Percentiles rank a stretch among this genome's conserved stretches.
Evolutionary conservation across 35 echinoderm and acorn worm species (phyloP).

Genomic region (Anneissia japonica): DNA sequence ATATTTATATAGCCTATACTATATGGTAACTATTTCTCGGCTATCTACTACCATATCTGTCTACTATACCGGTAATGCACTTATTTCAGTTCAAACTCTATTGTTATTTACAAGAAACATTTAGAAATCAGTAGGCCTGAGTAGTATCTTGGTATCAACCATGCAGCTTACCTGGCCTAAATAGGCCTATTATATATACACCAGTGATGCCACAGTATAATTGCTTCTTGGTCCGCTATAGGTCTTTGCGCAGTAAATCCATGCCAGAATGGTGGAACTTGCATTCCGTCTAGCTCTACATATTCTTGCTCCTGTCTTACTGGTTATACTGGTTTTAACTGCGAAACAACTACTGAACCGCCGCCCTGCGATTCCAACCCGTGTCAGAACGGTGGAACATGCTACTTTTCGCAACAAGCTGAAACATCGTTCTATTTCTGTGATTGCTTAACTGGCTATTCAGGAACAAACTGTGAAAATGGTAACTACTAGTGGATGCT

Average conservation of each 20-base stretch:
- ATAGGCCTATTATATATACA: too few species aligned
- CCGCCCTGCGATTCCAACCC: conserved; percentile 39
- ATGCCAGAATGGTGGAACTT: background rate
- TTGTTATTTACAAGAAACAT: too few species aligned
- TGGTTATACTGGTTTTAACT: conserved; percentile 2
- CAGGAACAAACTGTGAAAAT: background rate
- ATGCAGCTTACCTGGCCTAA: too few species aligned
- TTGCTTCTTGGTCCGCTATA: background rate
- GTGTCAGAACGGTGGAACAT: conserved; percentile 47
- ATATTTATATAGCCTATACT: too few species aligned
- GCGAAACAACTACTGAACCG: background rate
- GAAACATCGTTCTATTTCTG: background rate
- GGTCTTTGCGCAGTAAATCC: conserved; percentile 7
- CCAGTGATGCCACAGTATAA: too few species aligned
- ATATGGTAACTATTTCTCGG: too few species aligned
- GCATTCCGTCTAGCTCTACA: background rate
- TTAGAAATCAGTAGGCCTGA: too few species aligned
- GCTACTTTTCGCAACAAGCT: background rate
- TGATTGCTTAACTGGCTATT: background rate
- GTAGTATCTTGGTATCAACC: too few species aligned
- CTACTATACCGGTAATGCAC: too few species aligned
- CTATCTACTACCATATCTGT: too few species aligned
- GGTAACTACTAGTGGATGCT: too few species aligned
- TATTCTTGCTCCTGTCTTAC: background rate
- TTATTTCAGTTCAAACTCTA: too few species aligned